Evolutionary conservation across 2,113 vertebrate species (phyloP).

Genomic region (Trichomycterus rosablanca): DNA sequence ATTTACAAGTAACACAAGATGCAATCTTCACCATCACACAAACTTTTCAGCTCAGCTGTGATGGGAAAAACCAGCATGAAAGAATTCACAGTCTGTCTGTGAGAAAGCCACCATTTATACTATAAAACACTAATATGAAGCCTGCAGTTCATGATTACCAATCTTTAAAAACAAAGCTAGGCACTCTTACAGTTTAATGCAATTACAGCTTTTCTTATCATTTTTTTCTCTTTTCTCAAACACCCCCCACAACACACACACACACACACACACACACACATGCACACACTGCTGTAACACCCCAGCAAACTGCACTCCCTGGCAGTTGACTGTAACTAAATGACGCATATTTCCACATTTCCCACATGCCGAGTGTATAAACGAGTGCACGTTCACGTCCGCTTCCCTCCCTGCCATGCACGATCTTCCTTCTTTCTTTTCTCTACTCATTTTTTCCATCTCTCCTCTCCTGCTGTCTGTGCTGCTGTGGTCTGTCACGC

Average conservation of each 20-base stretch:
- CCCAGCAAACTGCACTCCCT: slow-evolving; percentile 17
- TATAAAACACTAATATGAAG: slow-evolving; percentile 3
- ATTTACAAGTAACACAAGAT: not conserved
- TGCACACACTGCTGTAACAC: not conserved
- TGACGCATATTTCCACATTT: slow-evolving; percentile 23
- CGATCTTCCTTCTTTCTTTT: slow-evolving; percentile 19
- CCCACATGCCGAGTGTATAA: slow-evolving; percentile 23
- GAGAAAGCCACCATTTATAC: not conserved
- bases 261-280: no score
- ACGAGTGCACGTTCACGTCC: slow-evolving; percentile 12
- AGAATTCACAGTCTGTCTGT: not conserved
- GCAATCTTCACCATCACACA: slow-evolving; percentile 4
- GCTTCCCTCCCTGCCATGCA: slow-evolving; percentile 16
- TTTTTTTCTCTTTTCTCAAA: not conserved
- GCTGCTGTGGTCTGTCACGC: slow-evolving; percentile 37
- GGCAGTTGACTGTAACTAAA: no score
- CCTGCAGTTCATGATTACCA: slow-evolving; percentile 11
- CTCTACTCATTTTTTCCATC: slow-evolving; percentile 29
- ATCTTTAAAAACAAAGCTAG: slow-evolving; percentile 20
- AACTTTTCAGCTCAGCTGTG: slow-evolving; percentile 18
- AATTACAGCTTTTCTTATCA: not conserved
- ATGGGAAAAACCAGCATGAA: not conserved
- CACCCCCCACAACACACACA: no score
- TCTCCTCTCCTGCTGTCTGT: slow-evolving; percentile 41
- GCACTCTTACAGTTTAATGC: slow-evolving; percentile 15